Evolutionary conservation across 1,140 invertebrate genomes (phyloP).

Genomic region (Trinorchestia longiramus): DNA sequence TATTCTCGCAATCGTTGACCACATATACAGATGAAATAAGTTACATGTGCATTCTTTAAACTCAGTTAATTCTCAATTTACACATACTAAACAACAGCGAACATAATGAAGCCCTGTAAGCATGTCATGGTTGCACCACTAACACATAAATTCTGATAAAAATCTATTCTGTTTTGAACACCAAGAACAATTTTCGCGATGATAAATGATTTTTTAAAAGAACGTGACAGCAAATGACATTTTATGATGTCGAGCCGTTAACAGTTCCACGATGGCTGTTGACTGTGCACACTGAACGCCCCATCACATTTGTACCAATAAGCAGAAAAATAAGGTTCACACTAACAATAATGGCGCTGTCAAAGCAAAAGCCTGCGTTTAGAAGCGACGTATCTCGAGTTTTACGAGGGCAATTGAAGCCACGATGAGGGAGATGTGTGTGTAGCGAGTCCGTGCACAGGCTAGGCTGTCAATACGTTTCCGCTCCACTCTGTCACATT

Average conservation of each 20-base stretch:
- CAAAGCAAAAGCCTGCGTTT: not conserved
- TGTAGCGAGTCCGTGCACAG: not conserved
- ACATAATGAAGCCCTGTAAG: not conserved
- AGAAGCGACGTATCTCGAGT: not conserved
- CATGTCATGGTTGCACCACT: not conserved
- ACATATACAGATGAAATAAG: too few species aligned
- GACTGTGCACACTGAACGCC: not conserved
- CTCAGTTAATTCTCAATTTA: not conserved
- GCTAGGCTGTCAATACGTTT: not conserved
- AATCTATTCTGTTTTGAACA: not conserved
- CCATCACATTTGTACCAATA: not conserved
- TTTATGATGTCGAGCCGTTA: not conserved
- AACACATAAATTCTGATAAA: not conserved
- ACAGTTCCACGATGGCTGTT: not conserved
- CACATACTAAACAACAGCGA: not conserved
- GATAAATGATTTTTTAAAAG: not conserved
- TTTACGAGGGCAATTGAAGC: not conserved
- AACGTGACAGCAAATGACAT: not conserved
- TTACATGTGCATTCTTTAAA: too few species aligned
- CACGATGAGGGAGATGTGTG: not conserved
- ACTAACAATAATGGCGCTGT: not conserved
- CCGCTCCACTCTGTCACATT: not conserved
- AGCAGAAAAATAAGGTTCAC: not conserved
- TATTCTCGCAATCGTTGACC: too few species aligned
- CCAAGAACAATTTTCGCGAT: not conserved